Evolutionary conservation across 2,113 vertebrate genomes (phyloP), one percentile per base, ranked within the genome.

Genomic region (Pardalotus punctatus): DNA sequence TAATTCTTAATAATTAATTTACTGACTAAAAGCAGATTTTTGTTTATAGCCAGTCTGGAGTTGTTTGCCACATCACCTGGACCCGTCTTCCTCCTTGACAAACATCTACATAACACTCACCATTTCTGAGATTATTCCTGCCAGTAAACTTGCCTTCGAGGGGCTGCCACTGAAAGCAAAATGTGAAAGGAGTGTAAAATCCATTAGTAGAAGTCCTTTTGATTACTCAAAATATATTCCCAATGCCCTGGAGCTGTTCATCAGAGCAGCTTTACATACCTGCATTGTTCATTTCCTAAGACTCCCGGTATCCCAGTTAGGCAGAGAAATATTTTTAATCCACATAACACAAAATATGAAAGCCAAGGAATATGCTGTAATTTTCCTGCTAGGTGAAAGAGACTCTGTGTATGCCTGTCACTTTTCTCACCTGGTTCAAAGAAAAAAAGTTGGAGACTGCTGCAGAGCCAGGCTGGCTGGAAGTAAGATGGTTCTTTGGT

Each of bases 141-240:
- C 87, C 12, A 14, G 50, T 64, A 88, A 85, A 91, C 24, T 73
- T 92, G 88, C 78, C 92, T 91, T 83, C 1, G 0, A 92, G 92
- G 81, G 78, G 73, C 72, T 67, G 65, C 51, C 74, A 58, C 67
- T 86, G 80, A 91, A 77, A 94, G 71, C 60, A 88, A 66, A 88
- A 96, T 80, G 72, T 67, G 85, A 92, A 87, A 94, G 86, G 76
- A 95, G 82, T 96, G 88, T 77, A 95, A 96, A 96, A 84, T 45
- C 80, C 88, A 81, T 91, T 82, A 93, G 69, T 51, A 60, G 31
- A 88, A 88, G 86, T 85, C 74, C 65, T 93, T 95, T 76, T 92
- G 94, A 94, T 96, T 95, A 81, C 47, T 93, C 73, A 69, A 60
- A 92, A 90, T 70, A 54, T 14, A 78, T 93, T 88, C 64, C 58